Evolutionary conservation across 1,140 invertebrate species (phyloP).

Genomic region (Anastrepha ludens): DNA sequence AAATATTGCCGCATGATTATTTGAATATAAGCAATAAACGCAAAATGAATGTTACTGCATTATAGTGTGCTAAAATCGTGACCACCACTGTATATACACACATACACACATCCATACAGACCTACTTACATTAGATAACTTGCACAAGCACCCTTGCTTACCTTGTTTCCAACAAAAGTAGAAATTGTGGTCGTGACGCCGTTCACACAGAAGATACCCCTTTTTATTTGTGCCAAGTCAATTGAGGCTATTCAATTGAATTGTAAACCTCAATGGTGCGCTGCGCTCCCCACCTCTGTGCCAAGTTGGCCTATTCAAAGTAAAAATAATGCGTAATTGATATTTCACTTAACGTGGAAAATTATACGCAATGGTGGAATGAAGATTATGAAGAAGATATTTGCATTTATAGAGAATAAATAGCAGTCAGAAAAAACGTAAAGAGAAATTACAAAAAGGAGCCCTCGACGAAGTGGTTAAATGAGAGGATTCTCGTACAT

Average conservation of each 20-base stretch:
- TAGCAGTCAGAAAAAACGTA: no score
- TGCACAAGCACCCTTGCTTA: not conserved
- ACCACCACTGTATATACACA: no score
- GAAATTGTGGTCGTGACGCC: not conserved
- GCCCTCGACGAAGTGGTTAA: no score
- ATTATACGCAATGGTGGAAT: not conserved
- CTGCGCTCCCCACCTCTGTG: not conserved
- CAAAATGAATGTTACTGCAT: no score
- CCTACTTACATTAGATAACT: no score
- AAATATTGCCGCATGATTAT: no score
- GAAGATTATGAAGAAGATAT: not conserved
- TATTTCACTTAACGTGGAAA: conserved; percentile 1
- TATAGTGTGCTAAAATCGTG: no score
- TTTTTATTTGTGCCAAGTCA: conserved; percentile 44
- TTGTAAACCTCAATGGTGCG: not conserved
- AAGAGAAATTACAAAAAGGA: no score
- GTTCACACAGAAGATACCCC: not conserved
- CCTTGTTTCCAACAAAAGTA: not conserved
- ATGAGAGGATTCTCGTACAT: no score
- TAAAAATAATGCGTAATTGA: conserved; percentile 12
- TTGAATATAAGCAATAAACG: no score
- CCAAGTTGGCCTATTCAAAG: not conserved
- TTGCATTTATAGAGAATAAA: no score
- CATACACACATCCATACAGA: not conserved
- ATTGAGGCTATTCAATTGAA: conserved; percentile 14